These are phyloP conservation scores for Phthorimaea operculella DNA, from an alignment of 1,140 invertebrate genomes.

Conservation along the genomic window DNA sequence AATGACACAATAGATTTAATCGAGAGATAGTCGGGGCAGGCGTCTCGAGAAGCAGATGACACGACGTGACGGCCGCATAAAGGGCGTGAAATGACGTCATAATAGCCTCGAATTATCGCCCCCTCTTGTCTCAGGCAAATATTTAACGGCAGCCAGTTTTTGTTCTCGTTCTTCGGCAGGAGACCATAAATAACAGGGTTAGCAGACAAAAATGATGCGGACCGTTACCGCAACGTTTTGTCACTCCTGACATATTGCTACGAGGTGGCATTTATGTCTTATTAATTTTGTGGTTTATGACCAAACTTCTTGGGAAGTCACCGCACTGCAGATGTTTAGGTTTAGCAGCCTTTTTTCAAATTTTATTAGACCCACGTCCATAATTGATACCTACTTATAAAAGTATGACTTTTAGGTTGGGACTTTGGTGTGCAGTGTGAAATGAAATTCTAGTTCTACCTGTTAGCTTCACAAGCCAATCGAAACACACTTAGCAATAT, in stretches of 20 bases:
- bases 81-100: constrained; percentile 67
- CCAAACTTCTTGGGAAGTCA: constrained; percentile 26
- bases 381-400: no score
- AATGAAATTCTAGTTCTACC: not conserved
- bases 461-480: not conserved
- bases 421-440: no score
- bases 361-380: no score
- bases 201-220: constrained; percentile 57
- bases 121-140: constrained; percentile 67
- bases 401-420: no score
- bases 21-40: constrained; percentile 60
- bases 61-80: constrained; percentile 63
- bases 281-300: constrained; percentile 51
- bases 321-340: constrained; percentile 6
- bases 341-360: not conserved
- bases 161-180: constrained; percentile 55
- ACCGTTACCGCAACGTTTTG: constrained; percentile 62
- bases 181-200: constrained; percentile 63
- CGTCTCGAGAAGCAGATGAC: constrained; percentile 66
- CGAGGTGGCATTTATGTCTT: constrained; percentile 63
- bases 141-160: constrained; percentile 64
- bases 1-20: constrained; percentile 67
- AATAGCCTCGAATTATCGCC: constrained; percentile 67
- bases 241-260: constrained; percentile 59
- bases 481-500: constrained; percentile 9